Percentiles rank a stretch among this genome's conserved stretches.
Evolutionary conservation across 2,888 invertebrate species (phyloP).

Genomic region (Trachelus tabidus): DNA sequence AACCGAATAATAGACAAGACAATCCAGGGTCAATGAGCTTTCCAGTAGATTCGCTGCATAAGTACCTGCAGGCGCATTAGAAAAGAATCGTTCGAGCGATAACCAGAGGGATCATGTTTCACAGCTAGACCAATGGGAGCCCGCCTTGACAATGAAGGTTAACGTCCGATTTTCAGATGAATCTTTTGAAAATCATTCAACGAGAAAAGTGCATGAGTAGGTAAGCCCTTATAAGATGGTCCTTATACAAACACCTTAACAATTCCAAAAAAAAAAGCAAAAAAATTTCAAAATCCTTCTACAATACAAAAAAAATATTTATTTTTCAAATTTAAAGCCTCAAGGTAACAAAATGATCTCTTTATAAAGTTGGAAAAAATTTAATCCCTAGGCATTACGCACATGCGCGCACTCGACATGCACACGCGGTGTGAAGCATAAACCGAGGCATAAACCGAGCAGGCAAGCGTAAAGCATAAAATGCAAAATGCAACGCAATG

Average conservation of each 20-base stretch:
- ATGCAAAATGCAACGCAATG: slow-evolving; percentile 58
- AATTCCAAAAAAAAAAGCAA: no score
- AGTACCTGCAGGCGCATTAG: background rate
- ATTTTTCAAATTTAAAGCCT: no score
- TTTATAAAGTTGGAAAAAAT: slow-evolving; percentile 19
- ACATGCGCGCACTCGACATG: slow-evolving; percentile 40
- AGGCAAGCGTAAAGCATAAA: slow-evolving; percentile 58
- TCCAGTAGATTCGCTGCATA: background rate
- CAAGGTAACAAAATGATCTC: background rate
- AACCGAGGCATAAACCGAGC: slow-evolving; percentile 60
- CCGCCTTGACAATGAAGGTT: background rate
- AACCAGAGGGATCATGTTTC: background rate
- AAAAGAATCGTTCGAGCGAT: background rate
- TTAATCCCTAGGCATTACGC: slow-evolving; percentile 41
- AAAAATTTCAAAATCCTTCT: no score
- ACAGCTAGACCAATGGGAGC: background rate
- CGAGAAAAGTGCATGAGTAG: background rate
- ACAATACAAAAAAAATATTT: no score
- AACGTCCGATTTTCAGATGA: background rate
- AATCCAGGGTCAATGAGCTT: background rate
- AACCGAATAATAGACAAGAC: background rate
- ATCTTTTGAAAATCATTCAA: background rate
- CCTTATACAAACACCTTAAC: background rate
- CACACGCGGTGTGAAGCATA: slow-evolving; percentile 63
- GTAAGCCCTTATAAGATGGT: background rate